Percentiles rank a stretch among this genome's conserved stretches.
These are phyloP conservation scores for Zygaena filipendulae DNA, from an alignment of 2,888 invertebrate species.

Conservation along the genomic window DNA sequence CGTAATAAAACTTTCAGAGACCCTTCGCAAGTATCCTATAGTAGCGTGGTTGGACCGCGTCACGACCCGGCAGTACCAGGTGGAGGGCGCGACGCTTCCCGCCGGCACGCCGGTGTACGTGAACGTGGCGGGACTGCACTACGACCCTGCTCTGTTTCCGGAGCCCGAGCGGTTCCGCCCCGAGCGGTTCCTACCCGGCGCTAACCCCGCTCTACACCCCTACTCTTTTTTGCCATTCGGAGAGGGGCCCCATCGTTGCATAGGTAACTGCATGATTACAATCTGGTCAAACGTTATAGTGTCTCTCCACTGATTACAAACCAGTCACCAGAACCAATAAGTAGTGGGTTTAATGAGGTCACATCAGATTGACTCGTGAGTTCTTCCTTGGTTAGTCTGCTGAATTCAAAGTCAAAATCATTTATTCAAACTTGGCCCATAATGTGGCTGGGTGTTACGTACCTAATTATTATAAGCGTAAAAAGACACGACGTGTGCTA, in stretches of 20 bases:
- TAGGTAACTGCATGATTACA: slow-evolving; percentile 7
- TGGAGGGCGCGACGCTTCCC: slow-evolving; percentile 10
- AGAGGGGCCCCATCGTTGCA: slow-evolving; percentile 14
- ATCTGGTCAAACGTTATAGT: neutral
- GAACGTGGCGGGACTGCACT: slow-evolving; percentile 7
- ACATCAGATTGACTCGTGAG: neutral
- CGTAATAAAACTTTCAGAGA: no score
- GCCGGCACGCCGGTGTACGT: slow-evolving; percentile 15
- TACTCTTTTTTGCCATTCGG: slow-evolving; percentile 6
- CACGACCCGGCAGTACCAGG: slow-evolving; percentile 10
- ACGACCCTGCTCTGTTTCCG: slow-evolving; percentile 1
- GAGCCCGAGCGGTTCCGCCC: slow-evolving; percentile 2
- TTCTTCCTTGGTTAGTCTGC: neutral
- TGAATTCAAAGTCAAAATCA: neutral
- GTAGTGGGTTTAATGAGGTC: no score
- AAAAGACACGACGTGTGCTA: no score
- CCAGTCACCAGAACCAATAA: no score
- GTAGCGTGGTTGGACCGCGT: slow-evolving; percentile 13
- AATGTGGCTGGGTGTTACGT: no score
- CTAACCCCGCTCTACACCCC: neutral
- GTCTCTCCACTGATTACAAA: no score
- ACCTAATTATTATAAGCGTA: no score
- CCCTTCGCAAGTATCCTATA: slow-evolving; percentile 8
- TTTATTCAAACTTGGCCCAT: slow-evolving; percentile 1
- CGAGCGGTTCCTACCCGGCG: slow-evolving; percentile 1